Conservation (phyloP, 2,797 vertebrate genomes). For the Anguilla obscura region DNA sequence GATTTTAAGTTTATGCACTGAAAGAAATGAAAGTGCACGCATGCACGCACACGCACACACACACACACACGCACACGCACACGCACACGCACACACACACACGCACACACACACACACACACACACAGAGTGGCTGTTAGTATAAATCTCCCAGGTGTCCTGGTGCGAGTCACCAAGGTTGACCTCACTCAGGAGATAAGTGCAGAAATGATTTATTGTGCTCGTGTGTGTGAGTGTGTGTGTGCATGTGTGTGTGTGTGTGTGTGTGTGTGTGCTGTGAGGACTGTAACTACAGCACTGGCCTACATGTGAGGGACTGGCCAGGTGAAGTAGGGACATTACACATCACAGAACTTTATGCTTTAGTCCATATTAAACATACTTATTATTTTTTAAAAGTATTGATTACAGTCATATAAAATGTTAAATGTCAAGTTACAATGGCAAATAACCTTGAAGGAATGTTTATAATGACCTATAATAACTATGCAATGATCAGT, state of each 20-base stretch:
- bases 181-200: background rate
- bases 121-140: background rate
- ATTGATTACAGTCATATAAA: too few relatives aligned
- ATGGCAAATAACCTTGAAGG: too few relatives aligned
- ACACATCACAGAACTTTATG: background rate
- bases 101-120: too few relatives aligned
- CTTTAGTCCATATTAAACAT: too few relatives aligned
- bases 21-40: background rate
- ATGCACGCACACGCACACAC: too few relatives aligned
- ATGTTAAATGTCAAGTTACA: too few relatives aligned
- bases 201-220: background rate
- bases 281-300: too few relatives aligned
- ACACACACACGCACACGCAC: too few relatives aligned
- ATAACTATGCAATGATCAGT: background rate
- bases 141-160: background rate
- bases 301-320: background rate
- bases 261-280: background rate
- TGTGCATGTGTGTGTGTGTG: background rate
- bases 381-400: too few relatives aligned
- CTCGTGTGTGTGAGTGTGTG: too few relatives aligned
- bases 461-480: background rate
- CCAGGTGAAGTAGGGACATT: background rate
- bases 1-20: background rate
- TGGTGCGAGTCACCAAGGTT: background rate
- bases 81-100: too few relatives aligned